Evolutionary conservation across 2,113 vertebrate genomes (phyloP).

Genomic region (Stegastes partitus): DNA sequence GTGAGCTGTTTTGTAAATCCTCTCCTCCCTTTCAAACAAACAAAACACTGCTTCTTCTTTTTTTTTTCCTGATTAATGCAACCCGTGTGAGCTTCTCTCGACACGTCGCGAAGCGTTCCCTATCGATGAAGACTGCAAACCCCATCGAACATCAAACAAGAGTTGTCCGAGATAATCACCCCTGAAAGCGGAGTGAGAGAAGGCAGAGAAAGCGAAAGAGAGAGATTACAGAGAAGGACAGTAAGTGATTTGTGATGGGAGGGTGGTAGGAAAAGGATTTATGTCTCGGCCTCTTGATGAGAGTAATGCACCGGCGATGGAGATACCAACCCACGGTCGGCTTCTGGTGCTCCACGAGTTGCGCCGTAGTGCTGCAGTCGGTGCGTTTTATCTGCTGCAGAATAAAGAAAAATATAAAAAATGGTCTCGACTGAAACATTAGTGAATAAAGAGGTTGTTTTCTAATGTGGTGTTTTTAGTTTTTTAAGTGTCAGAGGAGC

Average conservation of each 20-base stretch:
- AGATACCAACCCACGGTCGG: conserved; percentile 38
- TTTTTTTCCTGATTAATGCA: not conserved
- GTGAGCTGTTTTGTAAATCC: not conserved
- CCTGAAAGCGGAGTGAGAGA: conserved; percentile 26
- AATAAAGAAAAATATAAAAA: not conserved
- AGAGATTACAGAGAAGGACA: conserved; percentile 22
- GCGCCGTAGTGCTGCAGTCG: conserved; percentile 5
- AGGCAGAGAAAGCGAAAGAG: conserved; percentile 5
- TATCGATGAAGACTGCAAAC: conserved; percentile 24
- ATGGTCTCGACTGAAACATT: not conserved
- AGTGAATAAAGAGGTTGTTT: no score
- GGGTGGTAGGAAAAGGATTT: conserved; percentile 45
- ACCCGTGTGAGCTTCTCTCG: conserved; percentile 17
- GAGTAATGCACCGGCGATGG: conserved; percentile 52
- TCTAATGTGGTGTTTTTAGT: not conserved
- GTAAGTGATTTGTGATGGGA: conserved; percentile 58
- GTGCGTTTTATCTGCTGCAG: not conserved
- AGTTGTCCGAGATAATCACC: conserved; percentile 22
- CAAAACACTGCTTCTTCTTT: not conserved
- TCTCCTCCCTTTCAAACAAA: not conserved
- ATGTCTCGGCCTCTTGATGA: conserved; percentile 49
- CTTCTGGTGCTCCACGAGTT: not conserved
- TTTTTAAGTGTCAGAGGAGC: not conserved
- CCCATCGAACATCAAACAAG: conserved; percentile 17
- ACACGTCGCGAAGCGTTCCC: not conserved